Evolutionary conservation across 2,797 vertebrate genomes (phyloP).

Genomic region (Pterois miles): DNA sequence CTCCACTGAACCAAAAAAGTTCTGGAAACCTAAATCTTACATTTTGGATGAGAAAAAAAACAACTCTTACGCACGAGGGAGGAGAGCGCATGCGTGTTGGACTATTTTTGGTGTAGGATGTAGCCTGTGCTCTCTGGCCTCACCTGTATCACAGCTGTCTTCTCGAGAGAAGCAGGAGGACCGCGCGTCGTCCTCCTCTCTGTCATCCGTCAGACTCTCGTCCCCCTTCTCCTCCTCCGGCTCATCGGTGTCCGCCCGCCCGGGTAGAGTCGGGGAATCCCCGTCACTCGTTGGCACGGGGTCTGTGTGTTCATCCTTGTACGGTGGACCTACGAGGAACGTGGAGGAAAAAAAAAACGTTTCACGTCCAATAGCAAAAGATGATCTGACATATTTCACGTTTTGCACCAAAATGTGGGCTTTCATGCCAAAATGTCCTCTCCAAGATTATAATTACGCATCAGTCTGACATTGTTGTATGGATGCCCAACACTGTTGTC

Average conservation of each 20-base stretch:
- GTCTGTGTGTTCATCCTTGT: not conserved
- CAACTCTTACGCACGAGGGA: not conserved
- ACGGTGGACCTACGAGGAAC: conserved; percentile 33
- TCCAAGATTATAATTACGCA: not conserved
- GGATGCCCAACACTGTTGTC: conserved; percentile 10
- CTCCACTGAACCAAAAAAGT: not conserved
- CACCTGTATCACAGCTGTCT: conserved; percentile 56
- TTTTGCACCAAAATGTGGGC: not conserved
- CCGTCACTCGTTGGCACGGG: conserved; percentile 71
- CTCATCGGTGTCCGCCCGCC: conserved; percentile 66
- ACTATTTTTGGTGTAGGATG: not conserved
- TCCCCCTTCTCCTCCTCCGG: conserved; percentile 52
- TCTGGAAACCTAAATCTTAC: not conserved
- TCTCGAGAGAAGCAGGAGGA: conserved; percentile 44
- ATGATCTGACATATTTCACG: not conserved
- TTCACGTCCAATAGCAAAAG: not conserved
- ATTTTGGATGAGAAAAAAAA: not conserved
- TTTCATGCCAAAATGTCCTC: no score
- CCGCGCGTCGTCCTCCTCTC: conserved; percentile 53
- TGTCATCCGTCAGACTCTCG: conserved; percentile 39
- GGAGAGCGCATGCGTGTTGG: conserved; percentile 21
- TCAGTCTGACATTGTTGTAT: not conserved
- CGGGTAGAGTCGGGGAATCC: conserved; percentile 80
- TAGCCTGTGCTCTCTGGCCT: not conserved
- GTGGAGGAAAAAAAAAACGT: not conserved